Evolutionary conservation across 2,888 invertebrate species (phyloP), one percentile per base, ranked within the genome.

Genomic region (Terebella lapidaria): DNA sequence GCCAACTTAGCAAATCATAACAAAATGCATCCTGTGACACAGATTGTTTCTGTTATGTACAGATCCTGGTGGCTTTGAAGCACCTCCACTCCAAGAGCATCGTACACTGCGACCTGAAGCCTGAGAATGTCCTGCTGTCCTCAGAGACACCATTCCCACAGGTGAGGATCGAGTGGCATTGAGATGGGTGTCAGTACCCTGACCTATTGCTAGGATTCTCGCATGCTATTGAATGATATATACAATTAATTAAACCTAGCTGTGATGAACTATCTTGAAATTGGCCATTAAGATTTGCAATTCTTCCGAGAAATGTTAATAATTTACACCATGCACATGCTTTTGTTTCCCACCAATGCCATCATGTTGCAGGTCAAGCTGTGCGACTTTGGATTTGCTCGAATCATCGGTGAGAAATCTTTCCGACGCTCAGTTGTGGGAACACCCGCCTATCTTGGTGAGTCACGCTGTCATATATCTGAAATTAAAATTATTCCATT

Each of bases 321-420:
- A n/a, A n/a, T n/a, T n/a, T n/a, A n/a, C n/a, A n/a, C n/a, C n/a
- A n/a, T n/a, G n/a, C n/a, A n/a, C n/a, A n/a, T n/a, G n/a, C n/a
- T n/a, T n/a, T n/a, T n/a, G n/a, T n/a, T n/a, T n/a, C n/a, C n/a
- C n/a, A n/a, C n/a, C n/a, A n/a, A n/a, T n/a, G n/a, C n/a, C n/a
- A n/a, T n/a, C n/a, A n/a, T n/a, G n/a, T 66, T 72, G 3, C 70
- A 84, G 83, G 83, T 85, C 27, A 99, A 99, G 83, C 85, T 99
- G 29, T 99, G 97, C 82, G 99, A 99, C 85, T 99, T 99, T 83
- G 99, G 99, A 54, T 99, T 97, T 84, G 97, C 99, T 4, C 84
- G 97, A 70, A 99, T 99, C 78, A 99, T 99, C 76, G 99, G 99
- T 1, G 97, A 99, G 83, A 95, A 95, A 81, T 95, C 95, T 56